A percentile compares a stretch with the other conserved stretches of the same genome.
These are phyloP conservation scores for Creontiades dilutus DNA, from an alignment of 2,888 invertebrate species.

Conservation along the genomic window DNA sequence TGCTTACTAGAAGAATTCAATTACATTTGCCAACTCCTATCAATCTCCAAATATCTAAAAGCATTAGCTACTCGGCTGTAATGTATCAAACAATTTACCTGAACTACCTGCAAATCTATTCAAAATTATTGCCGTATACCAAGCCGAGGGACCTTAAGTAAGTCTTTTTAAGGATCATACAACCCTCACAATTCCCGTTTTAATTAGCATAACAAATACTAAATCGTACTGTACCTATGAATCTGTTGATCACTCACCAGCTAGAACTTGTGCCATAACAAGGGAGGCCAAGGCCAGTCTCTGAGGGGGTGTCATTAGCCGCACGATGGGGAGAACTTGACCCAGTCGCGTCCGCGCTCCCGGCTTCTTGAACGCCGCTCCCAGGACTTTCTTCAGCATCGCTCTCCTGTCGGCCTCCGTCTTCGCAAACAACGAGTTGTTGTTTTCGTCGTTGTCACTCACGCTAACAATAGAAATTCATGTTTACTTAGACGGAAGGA, in stretches of 20 bases:
- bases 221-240: background rate
- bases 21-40: no score
- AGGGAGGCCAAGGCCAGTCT: constrained; percentile 83
- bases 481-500: no score
- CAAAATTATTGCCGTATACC: no score
- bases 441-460: constrained; percentile 46
- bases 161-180: no score
- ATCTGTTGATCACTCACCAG: constrained; percentile 75
- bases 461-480: background rate
- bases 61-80: no score
- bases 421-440: constrained; percentile 2
- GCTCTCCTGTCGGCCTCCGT: constrained; percentile 77
- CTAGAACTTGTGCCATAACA: constrained; percentile 83
- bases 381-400: constrained; percentile 80
- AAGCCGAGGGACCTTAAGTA: no score
- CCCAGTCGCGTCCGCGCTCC: constrained; percentile 82
- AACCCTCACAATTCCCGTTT: no score
- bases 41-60: no score
- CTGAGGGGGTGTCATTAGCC: constrained; percentile 83
- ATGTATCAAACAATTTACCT: no score
- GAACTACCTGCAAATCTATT: no score
- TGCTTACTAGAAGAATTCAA: no score
- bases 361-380: constrained; percentile 82
- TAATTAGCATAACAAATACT: no score
- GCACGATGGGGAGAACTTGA: constrained; percentile 81